Conservation (phyloP, 35 echinoderm and acorn worm species). For the Stichopus chloronotus region DNA sequence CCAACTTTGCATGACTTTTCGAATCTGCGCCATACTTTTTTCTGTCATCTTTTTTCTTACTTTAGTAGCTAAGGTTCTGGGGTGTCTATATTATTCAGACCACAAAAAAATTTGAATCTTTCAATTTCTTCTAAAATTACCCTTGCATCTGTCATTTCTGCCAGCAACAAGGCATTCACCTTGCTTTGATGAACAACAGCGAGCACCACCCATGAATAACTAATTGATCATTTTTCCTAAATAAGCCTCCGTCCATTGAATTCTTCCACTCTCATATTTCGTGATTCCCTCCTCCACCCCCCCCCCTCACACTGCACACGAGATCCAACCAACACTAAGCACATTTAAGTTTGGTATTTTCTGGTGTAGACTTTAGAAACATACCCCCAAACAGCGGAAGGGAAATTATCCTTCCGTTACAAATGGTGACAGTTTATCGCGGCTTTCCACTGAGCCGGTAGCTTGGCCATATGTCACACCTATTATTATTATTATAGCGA, state of each 20-base stretch:
- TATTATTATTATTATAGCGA: not conserved
- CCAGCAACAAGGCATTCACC: constrained; percentile 30
- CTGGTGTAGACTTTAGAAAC: not conserved
- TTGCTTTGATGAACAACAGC: constrained; percentile 21
- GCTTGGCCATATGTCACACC: constrained; percentile 42
- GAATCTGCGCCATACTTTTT: no score
- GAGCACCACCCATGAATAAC: constrained; percentile 40
- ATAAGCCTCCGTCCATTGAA: constrained; percentile 29
- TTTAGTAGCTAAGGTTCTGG: no score
- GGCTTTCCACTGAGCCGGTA: not conserved
- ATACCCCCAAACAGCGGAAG: not conserved
- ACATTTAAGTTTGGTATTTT: constrained; percentile 12
- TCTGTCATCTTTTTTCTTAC: no score
- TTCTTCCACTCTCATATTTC: constrained; percentile 50
- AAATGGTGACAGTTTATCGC: constrained; percentile 5
- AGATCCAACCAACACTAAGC: not conserved
- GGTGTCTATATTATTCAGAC: not conserved
- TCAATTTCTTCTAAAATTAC: constrained; percentile 37
- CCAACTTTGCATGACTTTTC: no score
- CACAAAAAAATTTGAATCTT: not conserved
- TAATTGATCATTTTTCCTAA: constrained; percentile 48
- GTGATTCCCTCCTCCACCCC: not conserved
- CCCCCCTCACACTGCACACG: not conserved
- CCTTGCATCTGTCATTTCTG: constrained; percentile 24
- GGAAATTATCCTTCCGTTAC: constrained; percentile 25